A percentile compares a stretch with the other conserved stretches of the same genome.
Evolutionary conservation across 2,797 vertebrate species (phyloP).

Genomic region (Sebastes flavidus): DNA sequence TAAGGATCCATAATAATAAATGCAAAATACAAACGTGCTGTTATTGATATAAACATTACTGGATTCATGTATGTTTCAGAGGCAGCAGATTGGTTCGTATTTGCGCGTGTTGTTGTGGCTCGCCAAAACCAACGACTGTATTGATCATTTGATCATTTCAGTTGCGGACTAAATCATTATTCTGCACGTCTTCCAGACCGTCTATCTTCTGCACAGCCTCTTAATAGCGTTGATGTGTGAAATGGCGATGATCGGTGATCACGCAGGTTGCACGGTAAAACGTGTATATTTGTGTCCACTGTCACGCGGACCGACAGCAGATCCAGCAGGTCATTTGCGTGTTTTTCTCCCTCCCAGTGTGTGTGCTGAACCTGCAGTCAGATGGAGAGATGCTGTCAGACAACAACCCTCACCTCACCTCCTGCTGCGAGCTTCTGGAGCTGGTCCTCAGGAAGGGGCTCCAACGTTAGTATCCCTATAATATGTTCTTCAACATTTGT

Average conservation of each 20-base stretch:
- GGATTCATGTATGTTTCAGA: neutral
- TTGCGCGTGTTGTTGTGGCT: neutral
- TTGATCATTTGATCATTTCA: no score
- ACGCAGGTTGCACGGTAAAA: neutral
- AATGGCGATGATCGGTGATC: neutral
- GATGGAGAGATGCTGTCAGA: slow-evolving; percentile 72
- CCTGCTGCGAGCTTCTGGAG: slow-evolving; percentile 86
- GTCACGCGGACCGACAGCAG: neutral
- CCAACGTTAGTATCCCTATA: slow-evolving; percentile 79
- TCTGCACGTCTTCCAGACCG: neutral
- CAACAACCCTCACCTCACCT: slow-evolving; percentile 75
- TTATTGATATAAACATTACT: neutral
- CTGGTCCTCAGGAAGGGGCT: slow-evolving; percentile 87
- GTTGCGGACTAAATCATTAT: neutral
- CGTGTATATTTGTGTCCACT: neutral
- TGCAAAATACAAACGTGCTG: neutral
- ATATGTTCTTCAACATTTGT: neutral
- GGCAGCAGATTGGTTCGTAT: neutral
- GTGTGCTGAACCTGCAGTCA: slow-evolving; percentile 83
- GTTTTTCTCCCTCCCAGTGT: slow-evolving; percentile 66
- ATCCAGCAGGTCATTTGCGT: neutral
- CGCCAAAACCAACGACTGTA: no score
- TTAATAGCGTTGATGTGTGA: neutral
- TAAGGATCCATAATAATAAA: slow-evolving; percentile 39
- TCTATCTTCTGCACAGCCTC: neutral